These are phyloP conservation scores for Regulus satrapa DNA, from an alignment of 2,113 vertebrate genomes.

Conservation along the genomic window DNA sequence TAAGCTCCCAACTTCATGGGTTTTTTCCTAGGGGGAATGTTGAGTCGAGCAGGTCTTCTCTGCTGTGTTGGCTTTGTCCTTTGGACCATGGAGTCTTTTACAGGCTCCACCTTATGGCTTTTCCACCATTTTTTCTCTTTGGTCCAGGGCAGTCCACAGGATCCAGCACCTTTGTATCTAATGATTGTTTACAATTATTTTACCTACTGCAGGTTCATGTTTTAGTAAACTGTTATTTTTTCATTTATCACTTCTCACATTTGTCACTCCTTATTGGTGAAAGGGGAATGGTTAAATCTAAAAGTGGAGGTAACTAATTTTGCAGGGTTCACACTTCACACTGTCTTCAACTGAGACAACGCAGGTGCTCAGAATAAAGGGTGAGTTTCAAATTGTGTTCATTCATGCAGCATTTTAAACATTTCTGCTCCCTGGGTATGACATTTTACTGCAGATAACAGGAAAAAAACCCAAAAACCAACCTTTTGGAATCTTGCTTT, in stretches of 20 bases:
- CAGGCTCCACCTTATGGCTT: accelerated
- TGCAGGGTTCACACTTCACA: background rate
- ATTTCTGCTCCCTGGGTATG: background rate
- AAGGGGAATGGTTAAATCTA: background rate
- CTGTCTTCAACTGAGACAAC: background rate
- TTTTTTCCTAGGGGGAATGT: background rate
- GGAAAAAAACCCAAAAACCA: no score
- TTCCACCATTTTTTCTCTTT: no score
- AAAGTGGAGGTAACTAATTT: background rate
- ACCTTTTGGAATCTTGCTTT: background rate
- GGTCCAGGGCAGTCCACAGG: background rate
- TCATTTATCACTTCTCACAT: accelerated
- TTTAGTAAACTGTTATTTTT: background rate
- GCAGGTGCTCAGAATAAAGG: background rate
- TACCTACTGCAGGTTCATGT: background rate
- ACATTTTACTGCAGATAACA: background rate
- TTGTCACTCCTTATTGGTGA: background rate
- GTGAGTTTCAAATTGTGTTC: background rate
- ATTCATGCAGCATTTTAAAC: background rate
- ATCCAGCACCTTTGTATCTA: background rate
- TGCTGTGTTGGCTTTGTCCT: accelerated
- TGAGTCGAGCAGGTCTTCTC: background rate
- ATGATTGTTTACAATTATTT: background rate
- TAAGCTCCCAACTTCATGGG: background rate
- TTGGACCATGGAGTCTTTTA: background rate